Evolutionary conservation across 2,797 vertebrate species (phyloP).

Genomic region (Scolopax bukidnonensis): DNA sequence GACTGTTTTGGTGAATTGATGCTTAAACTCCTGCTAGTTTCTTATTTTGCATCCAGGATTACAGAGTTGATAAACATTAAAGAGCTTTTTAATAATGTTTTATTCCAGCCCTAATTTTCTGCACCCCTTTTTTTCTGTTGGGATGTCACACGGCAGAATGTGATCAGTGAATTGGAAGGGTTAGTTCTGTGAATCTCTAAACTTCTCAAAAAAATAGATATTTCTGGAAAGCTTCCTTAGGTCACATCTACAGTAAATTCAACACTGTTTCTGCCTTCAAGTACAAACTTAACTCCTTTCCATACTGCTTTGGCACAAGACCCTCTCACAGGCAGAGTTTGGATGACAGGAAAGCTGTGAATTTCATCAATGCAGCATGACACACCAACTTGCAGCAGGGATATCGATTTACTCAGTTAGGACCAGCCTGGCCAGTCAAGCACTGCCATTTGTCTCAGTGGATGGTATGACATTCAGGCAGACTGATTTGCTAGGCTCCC

Average conservation of each 20-base stretch:
- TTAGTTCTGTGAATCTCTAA: not conserved
- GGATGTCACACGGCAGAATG: not conserved
- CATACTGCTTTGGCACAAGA: not conserved
- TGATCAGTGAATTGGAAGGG: not conserved
- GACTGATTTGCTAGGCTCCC: not conserved
- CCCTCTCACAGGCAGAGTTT: not conserved
- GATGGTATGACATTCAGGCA: not conserved
- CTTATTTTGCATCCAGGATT: not conserved
- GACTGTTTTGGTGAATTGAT: not conserved
- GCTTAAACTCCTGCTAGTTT: not conserved
- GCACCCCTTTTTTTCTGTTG: not conserved
- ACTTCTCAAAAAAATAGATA: not conserved
- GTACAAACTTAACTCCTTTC: not conserved
- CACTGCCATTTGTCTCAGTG: not conserved
- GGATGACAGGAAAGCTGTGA: not conserved
- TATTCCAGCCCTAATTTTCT: not conserved
- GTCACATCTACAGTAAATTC: not conserved
- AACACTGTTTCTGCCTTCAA: not conserved
- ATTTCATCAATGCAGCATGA: not conserved
- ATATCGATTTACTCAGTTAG: not conserved
- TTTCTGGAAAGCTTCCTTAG: not conserved
- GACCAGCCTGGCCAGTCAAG: not conserved
- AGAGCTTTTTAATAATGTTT: not conserved
- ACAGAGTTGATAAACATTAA: not conserved
- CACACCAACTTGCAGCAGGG: not conserved